Base-by-base conservation (phyloP, 2,888 invertebrate genomes). In the Mylabris sibirica region DNA sequence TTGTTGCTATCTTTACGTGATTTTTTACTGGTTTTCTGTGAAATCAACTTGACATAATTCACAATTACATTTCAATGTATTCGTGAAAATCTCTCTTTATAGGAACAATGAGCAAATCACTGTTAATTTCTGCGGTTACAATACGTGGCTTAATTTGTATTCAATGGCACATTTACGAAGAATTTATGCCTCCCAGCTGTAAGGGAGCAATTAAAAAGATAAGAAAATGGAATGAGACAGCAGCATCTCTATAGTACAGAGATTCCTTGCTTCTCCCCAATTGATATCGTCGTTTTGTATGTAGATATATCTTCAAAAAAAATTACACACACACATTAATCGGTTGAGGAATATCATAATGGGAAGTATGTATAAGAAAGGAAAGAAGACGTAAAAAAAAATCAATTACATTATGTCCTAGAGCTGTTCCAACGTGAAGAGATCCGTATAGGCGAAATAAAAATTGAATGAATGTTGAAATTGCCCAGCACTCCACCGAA, bases 131-230 rank as follows among this genome's bases (percentile, higher is more conserved):
- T 68, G 68, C 64, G 68, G 72, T 67, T 67, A 70, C 72, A 74
- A 74, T 74, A 73, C 74, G 72, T 74, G 74, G 71, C 68, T 67
- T 75, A 74, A 74, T 75, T 75, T 74, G 68, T 74, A 74, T 73
- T 73, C 75, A 72, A 65, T 70, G 71, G 73, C 74, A 74, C 71
- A 73, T 74, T 72, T 68, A 24, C 64, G 57, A 60, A 68, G 72
- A 75, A 76, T 75, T 75, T 74, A 76, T 75, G 76, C 69, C 69
- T 67, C 66, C 66, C 68, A 66, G 70, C 72, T 74, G 71, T 69
- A 72, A 71, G 70, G 73, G 68, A 74, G 75, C 75, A 78, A 77
- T 78, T 77, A 78, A 75, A 76, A 72, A 78, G 78, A 78, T 78
- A 78, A 78, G 77, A 71, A 73, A 74, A 72, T 65, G 69, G 69